phyloP scores from a whole-genome alignment of 2,888 invertebrate genomes.

The Prosapia bicincta region DNA sequence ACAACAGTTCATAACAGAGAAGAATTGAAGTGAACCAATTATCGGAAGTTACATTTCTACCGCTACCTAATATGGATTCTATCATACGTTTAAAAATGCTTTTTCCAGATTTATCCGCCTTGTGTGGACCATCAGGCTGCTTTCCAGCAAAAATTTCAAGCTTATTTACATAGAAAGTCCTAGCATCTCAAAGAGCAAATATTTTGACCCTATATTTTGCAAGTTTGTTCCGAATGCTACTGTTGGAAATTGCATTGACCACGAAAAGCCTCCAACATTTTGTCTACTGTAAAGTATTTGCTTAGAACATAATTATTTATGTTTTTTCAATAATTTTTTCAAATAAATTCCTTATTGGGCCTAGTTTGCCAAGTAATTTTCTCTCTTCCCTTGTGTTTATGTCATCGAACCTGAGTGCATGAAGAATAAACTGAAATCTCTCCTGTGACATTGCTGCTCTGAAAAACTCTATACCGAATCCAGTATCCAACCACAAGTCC shows the following conservation, averaged over 20 bases:
- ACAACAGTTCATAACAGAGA: neutral
- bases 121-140: slow-evolving; percentile 13
- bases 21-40: slow-evolving; percentile 13
- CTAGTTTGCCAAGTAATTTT: no score
- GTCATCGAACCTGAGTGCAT: neutral
- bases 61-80: slow-evolving; percentile 2
- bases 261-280: no score
- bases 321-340: no score
- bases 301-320: no score
- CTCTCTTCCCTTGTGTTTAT: neutral
- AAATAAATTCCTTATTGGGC: neutral
- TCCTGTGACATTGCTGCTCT: no score
- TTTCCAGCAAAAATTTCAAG: slow-evolving; percentile 14
- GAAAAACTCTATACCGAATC: neutral
- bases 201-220: no score
- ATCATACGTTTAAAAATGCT: neutral
- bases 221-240: no score
- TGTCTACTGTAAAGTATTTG: no score
- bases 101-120: neutral
- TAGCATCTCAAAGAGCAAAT: no score
- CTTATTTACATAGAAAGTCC: slow-evolving; percentile 15
- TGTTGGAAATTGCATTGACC: no score
- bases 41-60: slow-evolving; percentile 17
- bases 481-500: neutral
- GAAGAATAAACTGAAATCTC: neutral